Base-by-base conservation (phyloP, 1,140 invertebrate genomes). In the Portunus trituberculatus region DNA sequence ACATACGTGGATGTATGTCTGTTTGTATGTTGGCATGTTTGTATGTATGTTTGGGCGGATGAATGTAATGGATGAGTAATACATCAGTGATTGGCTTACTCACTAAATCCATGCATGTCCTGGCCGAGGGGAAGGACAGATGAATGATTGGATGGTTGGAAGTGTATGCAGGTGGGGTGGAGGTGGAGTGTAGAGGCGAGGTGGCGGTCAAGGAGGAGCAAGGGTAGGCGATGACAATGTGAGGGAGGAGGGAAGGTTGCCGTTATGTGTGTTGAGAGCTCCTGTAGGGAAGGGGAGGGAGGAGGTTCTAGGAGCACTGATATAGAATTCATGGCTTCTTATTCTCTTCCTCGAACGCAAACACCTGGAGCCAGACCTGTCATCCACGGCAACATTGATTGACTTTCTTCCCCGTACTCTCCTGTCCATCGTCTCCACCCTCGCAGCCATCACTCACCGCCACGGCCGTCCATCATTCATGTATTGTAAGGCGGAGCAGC, bases 261-360 rank as follows among this genome's bases (percentile, higher is more conserved):
- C 16, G 16, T 59, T 14, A 20, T 59, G 52, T 14, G 52, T 20
- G 67, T n/a, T n/a, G 25, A 76, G 67, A 59, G 67, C 52, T n/a
- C 67, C 20, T 76, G 67, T 59, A 59, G 67, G 67, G 67, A 76
- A 76, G 67, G 67, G n/a, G n/a, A 76, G 67, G n/a, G 8, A 76
- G 67, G 25, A 76, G 67, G 67, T 76, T 76, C 67, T 76, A 25
- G 67, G 67, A 76, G 67, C 16, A 1, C 20, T 76, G 6, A 76
- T 76, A 76, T 76, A 76, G 67, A 76, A 76, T 76, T 76, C 67
- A 76, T 76, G 67, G 67, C 0, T 76, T 76, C 67, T 76, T 76
- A 76, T 76, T 76, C 67, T 76, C 67, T 76, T 76, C 67, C 25
- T 25, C 4, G 67, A 76, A 76, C 67, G 67, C 67, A 76, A 76